Percentiles rank a stretch among this genome's conserved stretches.
These are phyloP conservation scores for Oryzaephilus surinamensis DNA, from an alignment of 1,140 invertebrate genomes.

Conservation along the genomic window DNA sequence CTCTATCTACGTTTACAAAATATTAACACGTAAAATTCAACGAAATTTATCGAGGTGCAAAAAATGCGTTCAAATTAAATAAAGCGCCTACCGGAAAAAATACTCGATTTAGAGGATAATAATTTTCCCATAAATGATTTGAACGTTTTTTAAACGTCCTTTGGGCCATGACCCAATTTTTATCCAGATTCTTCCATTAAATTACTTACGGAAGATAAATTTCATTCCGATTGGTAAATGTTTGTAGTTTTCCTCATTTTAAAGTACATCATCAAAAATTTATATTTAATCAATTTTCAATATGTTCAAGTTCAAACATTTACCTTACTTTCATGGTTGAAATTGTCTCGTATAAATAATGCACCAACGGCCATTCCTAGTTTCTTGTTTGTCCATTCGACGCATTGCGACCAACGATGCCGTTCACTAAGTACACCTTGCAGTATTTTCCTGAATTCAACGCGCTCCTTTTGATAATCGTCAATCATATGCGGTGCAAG, in stretches of 20 bases:
- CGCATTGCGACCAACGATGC: slow-evolving; percentile 70
- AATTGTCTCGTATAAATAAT: slow-evolving; percentile 71
- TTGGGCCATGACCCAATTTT: too few relatives aligned
- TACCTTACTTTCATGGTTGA: slow-evolving; percentile 74
- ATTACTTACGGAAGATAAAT: neutral
- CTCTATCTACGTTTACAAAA: too few relatives aligned
- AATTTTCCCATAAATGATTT: too few relatives aligned
- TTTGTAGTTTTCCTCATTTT: too few relatives aligned
- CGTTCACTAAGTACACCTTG: slow-evolving; percentile 66
- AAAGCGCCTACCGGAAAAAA: too few relatives aligned
- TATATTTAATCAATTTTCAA: slow-evolving; percentile 1
- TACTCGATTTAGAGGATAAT: too few relatives aligned
- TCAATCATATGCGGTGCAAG: slow-evolving; percentile 73
- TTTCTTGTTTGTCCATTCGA: slow-evolving; percentile 78
- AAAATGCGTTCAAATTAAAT: too few relatives aligned
- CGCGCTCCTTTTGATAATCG: slow-evolving; percentile 62
- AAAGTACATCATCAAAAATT: too few relatives aligned
- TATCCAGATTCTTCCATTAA: too few relatives aligned
- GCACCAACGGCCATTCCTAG: slow-evolving; percentile 74
- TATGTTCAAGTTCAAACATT: slow-evolving; percentile 8
- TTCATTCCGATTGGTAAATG: neutral
- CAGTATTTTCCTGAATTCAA: slow-evolving; percentile 72
- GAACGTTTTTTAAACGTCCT: too few relatives aligned
- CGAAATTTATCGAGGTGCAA: too few relatives aligned
- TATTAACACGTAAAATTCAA: too few relatives aligned